Conservation (phyloP, 2,797 vertebrate species). For the Gobionotothen gibberifrons region DNA sequence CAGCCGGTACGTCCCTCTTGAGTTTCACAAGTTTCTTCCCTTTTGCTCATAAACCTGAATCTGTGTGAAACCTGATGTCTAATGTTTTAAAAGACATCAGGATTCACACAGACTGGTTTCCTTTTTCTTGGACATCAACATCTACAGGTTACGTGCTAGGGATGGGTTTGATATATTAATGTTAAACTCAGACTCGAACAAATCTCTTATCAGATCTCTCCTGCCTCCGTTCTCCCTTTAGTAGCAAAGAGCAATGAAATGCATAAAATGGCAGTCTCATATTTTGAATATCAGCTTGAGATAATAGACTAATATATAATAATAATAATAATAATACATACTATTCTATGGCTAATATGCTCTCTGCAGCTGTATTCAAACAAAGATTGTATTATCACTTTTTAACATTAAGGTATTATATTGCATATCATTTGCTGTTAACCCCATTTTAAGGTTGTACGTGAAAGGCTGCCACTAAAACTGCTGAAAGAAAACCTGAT, state of each 20-base stretch:
- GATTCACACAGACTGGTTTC: not conserved
- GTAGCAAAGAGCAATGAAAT: not conserved
- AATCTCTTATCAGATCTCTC: not conserved
- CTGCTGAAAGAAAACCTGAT: not conserved
- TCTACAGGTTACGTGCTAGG: not conserved
- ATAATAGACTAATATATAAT: too few species aligned
- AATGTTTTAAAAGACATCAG: not conserved
- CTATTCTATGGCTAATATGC: not conserved
- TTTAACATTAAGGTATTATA: too few species aligned
- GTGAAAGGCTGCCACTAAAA: not conserved
- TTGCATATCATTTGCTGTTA: too few species aligned
- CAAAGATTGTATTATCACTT: not conserved
- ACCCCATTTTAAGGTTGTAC: not conserved
- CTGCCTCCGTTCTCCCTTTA: not conserved
- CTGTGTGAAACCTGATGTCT: not conserved
- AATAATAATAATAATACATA: too few species aligned
- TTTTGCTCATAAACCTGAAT: not conserved
- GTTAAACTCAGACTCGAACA: not conserved
- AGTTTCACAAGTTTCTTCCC: not conserved
- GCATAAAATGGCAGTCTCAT: not conserved
- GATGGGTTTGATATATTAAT: not conserved
- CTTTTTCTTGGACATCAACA: not conserved
- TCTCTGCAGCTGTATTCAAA: not conserved
- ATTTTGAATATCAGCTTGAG: not conserved
- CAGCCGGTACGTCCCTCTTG: slow-evolving; percentile 75